phyloP scores from a whole-genome alignment of 92 coral and sea anemone species.

The Virgularia gustaviana region DNA sequence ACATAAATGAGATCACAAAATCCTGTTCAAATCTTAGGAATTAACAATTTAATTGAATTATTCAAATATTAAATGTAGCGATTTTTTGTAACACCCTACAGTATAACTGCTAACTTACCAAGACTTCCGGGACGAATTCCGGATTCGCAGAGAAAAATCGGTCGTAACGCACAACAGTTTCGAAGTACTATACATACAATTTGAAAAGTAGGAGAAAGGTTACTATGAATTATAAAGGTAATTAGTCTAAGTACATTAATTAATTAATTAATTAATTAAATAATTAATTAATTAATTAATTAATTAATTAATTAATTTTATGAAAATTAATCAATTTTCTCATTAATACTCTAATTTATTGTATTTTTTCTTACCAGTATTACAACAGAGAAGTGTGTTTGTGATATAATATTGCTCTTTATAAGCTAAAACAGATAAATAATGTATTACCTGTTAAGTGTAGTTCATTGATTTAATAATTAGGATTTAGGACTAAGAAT shows the following conservation, averaged over 20 bases:
- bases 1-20: too few relatives aligned
- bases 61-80: neutral
- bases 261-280: too few relatives aligned
- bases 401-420: conserved; percentile 29
- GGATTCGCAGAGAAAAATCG: conserved; percentile 68
- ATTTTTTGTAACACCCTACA: neutral
- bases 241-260: too few relatives aligned
- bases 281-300: too few relatives aligned
- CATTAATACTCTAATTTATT: too few relatives aligned
- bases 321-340: too few relatives aligned
- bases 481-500: neutral
- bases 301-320: too few relatives aligned
- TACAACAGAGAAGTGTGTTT: conserved; percentile 17
- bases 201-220: neutral
- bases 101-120: too few relatives aligned
- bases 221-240: too few relatives aligned
- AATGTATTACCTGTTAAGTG: neutral
- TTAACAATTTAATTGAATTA: too few relatives aligned
- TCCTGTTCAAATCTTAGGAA: too few relatives aligned
- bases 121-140: conserved; percentile 79
- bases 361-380: conserved; percentile 37
- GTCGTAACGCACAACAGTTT: conserved; percentile 88
- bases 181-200: conserved; percentile 66
- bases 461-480: neutral
- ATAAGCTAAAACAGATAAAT: conserved; percentile 8